Evolutionary conservation across 2,888 invertebrate genomes (phyloP).

Genomic region (Amphimallon solstitiale): DNA sequence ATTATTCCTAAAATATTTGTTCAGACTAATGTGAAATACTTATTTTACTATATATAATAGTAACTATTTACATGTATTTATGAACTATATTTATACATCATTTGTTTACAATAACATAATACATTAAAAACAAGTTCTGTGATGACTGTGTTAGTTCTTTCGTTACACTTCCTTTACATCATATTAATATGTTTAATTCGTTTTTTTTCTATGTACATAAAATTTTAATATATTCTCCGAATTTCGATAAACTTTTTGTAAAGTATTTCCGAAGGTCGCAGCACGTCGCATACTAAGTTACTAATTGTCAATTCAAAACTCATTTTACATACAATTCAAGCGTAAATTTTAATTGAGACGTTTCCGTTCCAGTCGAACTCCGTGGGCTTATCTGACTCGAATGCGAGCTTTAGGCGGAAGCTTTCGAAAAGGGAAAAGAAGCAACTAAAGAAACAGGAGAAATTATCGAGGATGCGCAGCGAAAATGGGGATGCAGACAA

Average conservation of each 20-base stretch:
- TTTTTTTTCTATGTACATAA: not conserved
- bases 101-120: no score
- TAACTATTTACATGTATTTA: no score
- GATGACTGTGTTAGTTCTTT: no score
- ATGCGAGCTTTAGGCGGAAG: conserved; percentile 89
- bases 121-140: no score
- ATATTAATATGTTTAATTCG: no score
- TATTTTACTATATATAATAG: no score
- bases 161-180: no score
- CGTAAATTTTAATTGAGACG: conserved; percentile 3
- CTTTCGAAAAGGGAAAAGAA: conserved; percentile 98
- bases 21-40: no score
- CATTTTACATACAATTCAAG: not conserved
- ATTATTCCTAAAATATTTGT: no score
- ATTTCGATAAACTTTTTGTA: not conserved
- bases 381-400: conserved; percentile 77
- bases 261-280: not conserved
- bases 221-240: not conserved
- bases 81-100: no score
- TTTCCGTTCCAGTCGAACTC: conserved; percentile 67
- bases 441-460: conserved; percentile 95
- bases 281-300: no score
- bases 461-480: conserved; percentile 81
- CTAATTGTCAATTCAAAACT: conserved; percentile 3
- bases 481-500: conserved; percentile 73